These are phyloP conservation scores for Palloptera scutellata DNA, from an alignment of 2,888 invertebrate genomes.

Conservation along the genomic window DNA sequence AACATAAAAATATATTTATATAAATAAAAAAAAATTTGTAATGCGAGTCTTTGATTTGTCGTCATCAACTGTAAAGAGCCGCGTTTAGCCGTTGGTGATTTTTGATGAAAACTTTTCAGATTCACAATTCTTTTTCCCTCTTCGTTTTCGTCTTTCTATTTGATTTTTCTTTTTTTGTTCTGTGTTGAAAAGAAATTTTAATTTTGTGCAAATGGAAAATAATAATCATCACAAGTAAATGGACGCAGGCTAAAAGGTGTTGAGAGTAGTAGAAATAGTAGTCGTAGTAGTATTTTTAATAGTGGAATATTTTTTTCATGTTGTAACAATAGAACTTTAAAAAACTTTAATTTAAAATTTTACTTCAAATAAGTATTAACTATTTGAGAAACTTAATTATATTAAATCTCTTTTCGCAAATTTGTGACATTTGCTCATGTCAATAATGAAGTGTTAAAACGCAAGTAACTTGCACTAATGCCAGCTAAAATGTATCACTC, in stretches of 20 bases:
- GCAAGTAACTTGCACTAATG: no score
- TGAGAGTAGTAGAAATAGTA: slow-evolving; percentile 35
- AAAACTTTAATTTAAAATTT: no score
- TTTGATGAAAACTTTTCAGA: slow-evolving; percentile 46
- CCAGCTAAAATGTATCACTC: no score
- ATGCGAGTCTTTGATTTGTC: no score
- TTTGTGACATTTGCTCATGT: no score
- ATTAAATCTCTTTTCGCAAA: no score
- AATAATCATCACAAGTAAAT: slow-evolving; percentile 33
- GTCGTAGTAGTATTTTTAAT: not conserved
- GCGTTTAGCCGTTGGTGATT: slow-evolving; percentile 46
- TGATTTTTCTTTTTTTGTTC: slow-evolving; percentile 12
- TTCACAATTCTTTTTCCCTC: not conserved
- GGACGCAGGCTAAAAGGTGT: slow-evolving; percentile 57
- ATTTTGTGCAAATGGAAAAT: slow-evolving; percentile 31
- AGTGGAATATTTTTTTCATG: no score
- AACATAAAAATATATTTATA: not conserved
- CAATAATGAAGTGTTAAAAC: no score
- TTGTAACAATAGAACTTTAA: not conserved
- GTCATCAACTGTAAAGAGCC: no score
- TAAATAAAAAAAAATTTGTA: not conserved
- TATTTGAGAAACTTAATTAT: no score
- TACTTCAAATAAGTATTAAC: no score
- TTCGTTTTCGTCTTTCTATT: not conserved
- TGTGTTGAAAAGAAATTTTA: slow-evolving; percentile 28